These are phyloP conservation scores for Nymphalis urticae DNA, from an alignment of 2,888 invertebrate species.

Conservation along the genomic window DNA sequence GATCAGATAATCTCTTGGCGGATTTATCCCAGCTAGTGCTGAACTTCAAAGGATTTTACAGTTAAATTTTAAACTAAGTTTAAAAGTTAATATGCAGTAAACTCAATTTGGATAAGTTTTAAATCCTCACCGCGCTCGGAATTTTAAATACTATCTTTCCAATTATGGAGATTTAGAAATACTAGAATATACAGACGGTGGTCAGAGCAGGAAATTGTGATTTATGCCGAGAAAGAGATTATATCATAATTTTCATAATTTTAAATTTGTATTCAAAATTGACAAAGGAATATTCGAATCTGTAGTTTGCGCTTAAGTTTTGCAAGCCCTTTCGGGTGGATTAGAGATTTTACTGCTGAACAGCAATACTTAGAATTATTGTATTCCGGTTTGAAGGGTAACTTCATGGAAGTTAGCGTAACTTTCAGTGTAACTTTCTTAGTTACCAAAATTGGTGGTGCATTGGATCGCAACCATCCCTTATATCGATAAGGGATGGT, in stretches of 20 bases:
- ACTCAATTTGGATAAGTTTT: slow-evolving; percentile 14
- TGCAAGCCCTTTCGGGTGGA: no score
- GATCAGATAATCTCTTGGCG: background rate
- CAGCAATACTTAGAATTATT: no score
- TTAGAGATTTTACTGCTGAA: no score
- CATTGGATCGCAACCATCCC: no score
- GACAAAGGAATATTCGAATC: no score
- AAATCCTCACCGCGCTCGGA: slow-evolving; percentile 11
- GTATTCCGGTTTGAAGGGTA: no score
- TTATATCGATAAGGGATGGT: no score
- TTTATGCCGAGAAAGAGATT: background rate
- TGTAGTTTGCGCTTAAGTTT: background rate
- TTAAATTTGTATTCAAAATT: no score
- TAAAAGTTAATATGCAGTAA: slow-evolving; percentile 13
- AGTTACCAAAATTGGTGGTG: no score
- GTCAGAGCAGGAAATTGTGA: background rate
- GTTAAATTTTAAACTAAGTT: slow-evolving; percentile 8
- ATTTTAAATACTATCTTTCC: slow-evolving; percentile 8
- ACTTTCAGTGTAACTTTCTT: no score
- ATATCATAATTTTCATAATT: background rate
- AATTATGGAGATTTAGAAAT: slow-evolving; percentile 9
- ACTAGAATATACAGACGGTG: background rate
- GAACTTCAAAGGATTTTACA: slow-evolving; percentile 4
- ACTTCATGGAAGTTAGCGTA: no score
- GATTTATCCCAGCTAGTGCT: slow-evolving; percentile 5